Evolutionary conservation across 2,888 invertebrate species (phyloP).

Genomic region (Cantharis rufa): DNA sequence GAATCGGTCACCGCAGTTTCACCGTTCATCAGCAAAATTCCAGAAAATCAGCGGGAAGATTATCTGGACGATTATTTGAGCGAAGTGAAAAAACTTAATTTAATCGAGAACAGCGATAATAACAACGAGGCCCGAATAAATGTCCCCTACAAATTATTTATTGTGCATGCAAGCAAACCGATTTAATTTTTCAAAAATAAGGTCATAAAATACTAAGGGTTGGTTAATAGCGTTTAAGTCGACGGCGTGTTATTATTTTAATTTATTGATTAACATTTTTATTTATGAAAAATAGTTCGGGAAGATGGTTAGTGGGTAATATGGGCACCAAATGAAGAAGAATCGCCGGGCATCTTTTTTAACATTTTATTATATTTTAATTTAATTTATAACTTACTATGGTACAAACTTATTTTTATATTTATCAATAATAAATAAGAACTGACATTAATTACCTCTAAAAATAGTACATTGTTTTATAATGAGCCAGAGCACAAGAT

Average conservation of each 20-base stretch:
- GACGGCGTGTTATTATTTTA: background rate
- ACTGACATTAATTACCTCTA: background rate
- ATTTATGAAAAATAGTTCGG: background rate
- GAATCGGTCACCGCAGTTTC: slow-evolving; percentile 71
- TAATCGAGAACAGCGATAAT: slow-evolving; percentile 53
- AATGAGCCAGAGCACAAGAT: too few species aligned
- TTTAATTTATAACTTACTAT: background rate
- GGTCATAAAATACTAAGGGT: background rate
- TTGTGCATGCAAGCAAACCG: slow-evolving; percentile 35
- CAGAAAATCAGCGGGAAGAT: slow-evolving; percentile 61
- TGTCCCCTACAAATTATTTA: slow-evolving; percentile 37
- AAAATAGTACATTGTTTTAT: background rate
- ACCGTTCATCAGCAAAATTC: slow-evolving; percentile 68
- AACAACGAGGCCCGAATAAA: slow-evolving; percentile 50
- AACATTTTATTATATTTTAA: background rate
- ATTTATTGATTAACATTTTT: background rate
- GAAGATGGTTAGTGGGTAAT: background rate
- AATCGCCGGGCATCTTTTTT: background rate
- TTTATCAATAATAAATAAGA: background rate
- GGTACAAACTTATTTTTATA: background rate
- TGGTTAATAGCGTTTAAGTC: background rate
- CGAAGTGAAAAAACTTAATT: slow-evolving; percentile 57
- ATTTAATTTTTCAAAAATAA: background rate
- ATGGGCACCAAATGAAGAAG: too few species aligned
- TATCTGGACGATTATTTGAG: slow-evolving; percentile 67